A percentile compares a stretch with the other conserved stretches of the same genome.
phyloP scores from a whole-genome alignment of 30 jellyfish, hydroid and myxozoan species.

The Turritopsis rubra region DNA sequence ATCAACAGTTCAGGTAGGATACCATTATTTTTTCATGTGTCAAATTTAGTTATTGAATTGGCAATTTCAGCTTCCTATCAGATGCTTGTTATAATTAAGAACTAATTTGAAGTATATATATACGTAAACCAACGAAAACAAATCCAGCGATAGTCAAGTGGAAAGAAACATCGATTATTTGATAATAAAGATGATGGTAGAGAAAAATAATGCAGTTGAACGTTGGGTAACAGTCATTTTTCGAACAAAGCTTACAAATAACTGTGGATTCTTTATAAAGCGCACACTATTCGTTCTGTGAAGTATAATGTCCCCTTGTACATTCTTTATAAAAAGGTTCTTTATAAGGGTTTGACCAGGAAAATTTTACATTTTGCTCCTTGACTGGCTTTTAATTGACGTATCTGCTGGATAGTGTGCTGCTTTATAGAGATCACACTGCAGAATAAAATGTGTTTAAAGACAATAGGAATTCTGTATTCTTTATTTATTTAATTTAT shows the following conservation, averaged over 20 bases:
- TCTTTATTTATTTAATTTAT: too few species aligned
- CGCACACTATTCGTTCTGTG: background rate
- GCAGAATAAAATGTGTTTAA: too few species aligned
- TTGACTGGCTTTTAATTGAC: too few species aligned
- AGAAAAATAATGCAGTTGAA: background rate
- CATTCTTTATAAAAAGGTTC: background rate
- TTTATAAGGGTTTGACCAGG: background rate
- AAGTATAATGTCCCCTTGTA: background rate
- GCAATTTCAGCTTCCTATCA: constrained; percentile 5
- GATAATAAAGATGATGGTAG: background rate
- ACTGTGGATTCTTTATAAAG: background rate
- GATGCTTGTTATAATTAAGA: background rate
- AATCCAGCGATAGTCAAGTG: background rate
- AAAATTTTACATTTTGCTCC: too few species aligned
- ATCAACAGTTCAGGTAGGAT: constrained; percentile 4
- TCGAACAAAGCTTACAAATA: too few species aligned
- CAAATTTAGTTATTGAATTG: background rate
- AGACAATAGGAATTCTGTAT: too few species aligned
- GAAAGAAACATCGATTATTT: background rate
- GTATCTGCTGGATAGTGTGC: too few species aligned
- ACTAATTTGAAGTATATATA: background rate
- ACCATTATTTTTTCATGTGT: background rate
- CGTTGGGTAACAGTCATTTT: background rate
- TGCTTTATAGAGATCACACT: too few species aligned
- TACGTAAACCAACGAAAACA: background rate